Conservation (phyloP, 1,140 invertebrate genomes). For the Choristoneura fumiferana region DNA sequence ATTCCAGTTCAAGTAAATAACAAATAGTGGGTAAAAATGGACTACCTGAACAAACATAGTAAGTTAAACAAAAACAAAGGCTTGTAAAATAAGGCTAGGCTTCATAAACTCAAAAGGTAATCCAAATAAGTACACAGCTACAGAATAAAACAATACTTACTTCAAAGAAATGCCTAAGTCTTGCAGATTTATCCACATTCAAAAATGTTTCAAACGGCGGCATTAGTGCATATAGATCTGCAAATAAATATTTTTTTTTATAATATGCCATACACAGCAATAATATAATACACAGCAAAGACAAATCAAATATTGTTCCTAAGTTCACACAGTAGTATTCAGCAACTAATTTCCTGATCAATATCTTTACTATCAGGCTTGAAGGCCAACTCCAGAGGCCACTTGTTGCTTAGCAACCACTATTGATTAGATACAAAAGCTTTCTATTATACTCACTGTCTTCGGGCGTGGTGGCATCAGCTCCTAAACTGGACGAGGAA, state of each 20-base stretch:
- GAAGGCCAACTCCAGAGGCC: neutral
- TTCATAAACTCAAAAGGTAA: too few species aligned
- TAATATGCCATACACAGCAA: too few species aligned
- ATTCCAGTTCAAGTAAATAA: too few species aligned
- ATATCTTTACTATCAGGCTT: too few species aligned
- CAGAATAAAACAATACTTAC: constrained; percentile 72
- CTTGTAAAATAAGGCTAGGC: too few species aligned
- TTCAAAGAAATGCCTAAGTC: constrained; percentile 88
- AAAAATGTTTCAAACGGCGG: constrained; percentile 92
- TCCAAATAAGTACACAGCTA: constrained; percentile 25
- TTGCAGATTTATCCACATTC: constrained; percentile 84
- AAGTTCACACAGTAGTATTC: too few species aligned
- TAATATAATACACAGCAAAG: too few species aligned
- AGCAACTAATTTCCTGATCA: too few species aligned
- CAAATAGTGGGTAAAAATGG: too few species aligned
- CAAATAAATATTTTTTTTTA: constrained; percentile 36
- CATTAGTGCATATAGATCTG: constrained; percentile 89
- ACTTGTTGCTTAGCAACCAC: neutral
- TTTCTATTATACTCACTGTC: constrained; percentile 63
- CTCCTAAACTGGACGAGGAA: constrained; percentile 64
- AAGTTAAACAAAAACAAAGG: too few species aligned
- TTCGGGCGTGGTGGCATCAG: constrained; percentile 64
- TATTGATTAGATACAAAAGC: neutral
- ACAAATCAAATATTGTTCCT: too few species aligned
- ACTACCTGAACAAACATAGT: too few species aligned